phyloP scores from a whole-genome alignment of 2,113 vertebrate species.

The Zapornia atra region DNA sequence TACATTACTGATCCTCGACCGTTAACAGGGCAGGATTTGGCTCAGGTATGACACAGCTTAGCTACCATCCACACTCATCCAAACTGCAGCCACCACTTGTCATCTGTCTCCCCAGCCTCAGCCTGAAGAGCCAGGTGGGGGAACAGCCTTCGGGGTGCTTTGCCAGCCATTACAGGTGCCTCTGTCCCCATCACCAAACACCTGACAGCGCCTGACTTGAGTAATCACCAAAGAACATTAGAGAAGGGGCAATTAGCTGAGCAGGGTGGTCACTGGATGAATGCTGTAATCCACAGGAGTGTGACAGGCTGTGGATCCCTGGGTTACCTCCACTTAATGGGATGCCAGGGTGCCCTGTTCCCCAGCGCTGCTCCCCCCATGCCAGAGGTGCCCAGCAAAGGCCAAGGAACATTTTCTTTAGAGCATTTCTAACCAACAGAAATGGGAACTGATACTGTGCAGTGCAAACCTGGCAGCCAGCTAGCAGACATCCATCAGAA shows the following conservation, averaged over 20 bases:
- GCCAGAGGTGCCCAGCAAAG: neutral
- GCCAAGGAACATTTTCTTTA: fast-evolving
- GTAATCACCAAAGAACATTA: neutral
- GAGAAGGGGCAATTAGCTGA: neutral
- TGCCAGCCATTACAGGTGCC: neutral
- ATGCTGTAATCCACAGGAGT: fast-evolving
- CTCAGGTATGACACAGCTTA: fast-evolving
- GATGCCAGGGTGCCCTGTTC: neutral
- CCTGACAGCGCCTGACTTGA: fast-evolving
- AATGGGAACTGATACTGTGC: fast-evolving
- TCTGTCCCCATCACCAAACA: neutral
- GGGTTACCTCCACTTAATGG: fast-evolving
- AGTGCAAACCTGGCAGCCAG: constrained; percentile 12
- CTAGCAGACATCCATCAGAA: constrained; percentile 2
- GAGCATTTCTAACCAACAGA: neutral
- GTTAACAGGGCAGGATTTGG: neutral
- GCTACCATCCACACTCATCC: fast-evolving
- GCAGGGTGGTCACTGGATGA: neutral
- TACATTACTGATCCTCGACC: fast-evolving
- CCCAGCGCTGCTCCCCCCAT: fast-evolving
- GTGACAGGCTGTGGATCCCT: neutral
- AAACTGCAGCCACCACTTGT: fast-evolving
- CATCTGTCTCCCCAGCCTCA: neutral
- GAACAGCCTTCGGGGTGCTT: neutral
- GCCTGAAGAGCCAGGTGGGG: fast-evolving